These are phyloP conservation scores for Naja naja DNA, from an alignment of 2,113 vertebrate genomes.

Conservation along the genomic window DNA sequence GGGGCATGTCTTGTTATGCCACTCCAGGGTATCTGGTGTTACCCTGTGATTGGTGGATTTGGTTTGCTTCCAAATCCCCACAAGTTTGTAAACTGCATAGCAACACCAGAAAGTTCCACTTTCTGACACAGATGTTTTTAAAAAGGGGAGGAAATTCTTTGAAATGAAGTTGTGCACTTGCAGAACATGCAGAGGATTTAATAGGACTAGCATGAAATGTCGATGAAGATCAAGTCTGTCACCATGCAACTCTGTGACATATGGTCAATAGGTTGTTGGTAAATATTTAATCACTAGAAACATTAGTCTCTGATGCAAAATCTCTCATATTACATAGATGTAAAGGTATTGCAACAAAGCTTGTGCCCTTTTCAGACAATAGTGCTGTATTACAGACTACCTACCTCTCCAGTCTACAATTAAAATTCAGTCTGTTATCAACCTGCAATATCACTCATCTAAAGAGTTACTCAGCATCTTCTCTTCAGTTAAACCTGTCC, in stretches of 20 bases:
- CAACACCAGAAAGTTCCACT: no score
- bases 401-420: slow-evolving; percentile 59
- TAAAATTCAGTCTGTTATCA: slow-evolving; percentile 67
- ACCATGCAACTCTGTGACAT: slow-evolving; percentile 72
- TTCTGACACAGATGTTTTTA: slow-evolving; percentile 41
- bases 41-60: no score
- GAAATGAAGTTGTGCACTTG: slow-evolving; percentile 63
- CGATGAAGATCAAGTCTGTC: slow-evolving; percentile 74
- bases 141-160: slow-evolving; percentile 52
- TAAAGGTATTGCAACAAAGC: slow-evolving; percentile 61
- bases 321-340: slow-evolving; percentile 68
- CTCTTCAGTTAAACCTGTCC: slow-evolving; percentile 60
- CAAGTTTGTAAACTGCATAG: no score
- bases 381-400: slow-evolving; percentile 63
- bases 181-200: slow-evolving; percentile 56
- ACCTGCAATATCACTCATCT: slow-evolving; percentile 46
- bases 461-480: slow-evolving; percentile 47
- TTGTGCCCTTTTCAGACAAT: slow-evolving; percentile 49
- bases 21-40: no score
- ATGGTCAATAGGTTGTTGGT: slow-evolving; percentile 77
- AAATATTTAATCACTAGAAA: slow-evolving; percentile 87
- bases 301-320: slow-evolving; percentile 63
- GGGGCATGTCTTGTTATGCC: no score
- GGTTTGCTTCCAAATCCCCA: no score
- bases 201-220: slow-evolving; percentile 74